Evolutionary conservation across 2,113 vertebrate genomes (phyloP).

Genomic region (Pluvianellus socialis): DNA sequence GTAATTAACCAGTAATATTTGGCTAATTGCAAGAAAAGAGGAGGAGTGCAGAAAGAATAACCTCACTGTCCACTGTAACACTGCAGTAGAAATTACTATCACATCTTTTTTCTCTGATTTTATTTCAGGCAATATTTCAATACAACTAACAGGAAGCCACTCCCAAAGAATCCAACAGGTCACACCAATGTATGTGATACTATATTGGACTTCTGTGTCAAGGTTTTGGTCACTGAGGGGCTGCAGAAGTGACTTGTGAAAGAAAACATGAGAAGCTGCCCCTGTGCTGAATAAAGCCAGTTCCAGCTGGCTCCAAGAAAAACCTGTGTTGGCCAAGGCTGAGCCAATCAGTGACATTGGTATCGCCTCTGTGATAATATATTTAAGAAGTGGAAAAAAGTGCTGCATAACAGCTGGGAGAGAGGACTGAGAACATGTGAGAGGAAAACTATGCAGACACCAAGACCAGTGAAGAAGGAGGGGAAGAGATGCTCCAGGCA

Average conservation of each 20-base stretch:
- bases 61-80: neutral
- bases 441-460: neutral
- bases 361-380: neutral
- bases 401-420: neutral
- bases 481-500: neutral
- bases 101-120: neutral
- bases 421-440: neutral
- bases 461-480: neutral
- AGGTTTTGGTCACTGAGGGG: neutral
- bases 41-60: neutral
- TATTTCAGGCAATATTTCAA: neutral
- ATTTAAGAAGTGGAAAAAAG: neutral
- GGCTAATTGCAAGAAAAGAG: neutral
- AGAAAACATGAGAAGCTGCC: neutral
- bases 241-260: neutral
- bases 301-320: neutral
- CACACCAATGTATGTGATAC: neutral
- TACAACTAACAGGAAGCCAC: neutral
- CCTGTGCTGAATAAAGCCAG: neutral
- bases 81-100: neutral
- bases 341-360: neutral
- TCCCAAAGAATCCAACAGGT: neutral
- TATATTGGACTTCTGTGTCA: neutral
- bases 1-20: neutral
- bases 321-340: fast-evolving